Evolutionary conservation across 2,888 invertebrate genomes (phyloP).

Genomic region (Erebia ligea): DNA sequence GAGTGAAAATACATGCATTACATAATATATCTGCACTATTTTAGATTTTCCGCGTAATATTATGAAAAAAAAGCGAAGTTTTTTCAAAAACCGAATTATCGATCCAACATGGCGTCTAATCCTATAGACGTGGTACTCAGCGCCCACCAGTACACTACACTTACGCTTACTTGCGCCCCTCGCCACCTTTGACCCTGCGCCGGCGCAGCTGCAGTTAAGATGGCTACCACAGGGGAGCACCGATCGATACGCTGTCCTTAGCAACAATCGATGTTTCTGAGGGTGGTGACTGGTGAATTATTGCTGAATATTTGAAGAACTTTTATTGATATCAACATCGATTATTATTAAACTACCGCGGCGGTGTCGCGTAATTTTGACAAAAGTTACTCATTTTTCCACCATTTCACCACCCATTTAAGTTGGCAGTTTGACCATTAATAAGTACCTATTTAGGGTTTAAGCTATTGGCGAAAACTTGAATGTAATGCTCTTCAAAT

Average conservation of each 20-base stretch:
- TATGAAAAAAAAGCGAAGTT: not conserved
- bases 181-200: slow-evolving; percentile 77
- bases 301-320: not conserved
- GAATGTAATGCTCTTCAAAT: too few species aligned
- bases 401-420: too few species aligned
- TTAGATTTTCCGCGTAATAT: too few species aligned
- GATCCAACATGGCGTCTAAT: slow-evolving; percentile 65
- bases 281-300: slow-evolving; percentile 18
- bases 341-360: not conserved
- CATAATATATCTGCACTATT: too few species aligned
- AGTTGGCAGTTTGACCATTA: not conserved
- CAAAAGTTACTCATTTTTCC: not conserved
- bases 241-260: slow-evolving; percentile 62
- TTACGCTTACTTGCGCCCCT: slow-evolving; percentile 59
- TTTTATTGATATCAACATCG: not conserved
- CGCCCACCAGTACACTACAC: slow-evolving; percentile 61
- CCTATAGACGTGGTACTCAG: slow-evolving; percentile 62
- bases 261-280: slow-evolving; percentile 28
- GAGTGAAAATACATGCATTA: too few species aligned
- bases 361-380: not conserved
- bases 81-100: slow-evolving; percentile 41
- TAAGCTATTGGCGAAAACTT: too few species aligned
- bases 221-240: slow-evolving; percentile 66
- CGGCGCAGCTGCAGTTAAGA: slow-evolving; percentile 75
- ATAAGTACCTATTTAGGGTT: not conserved